Evolutionary conservation across 2,113 vertebrate species (phyloP).

Genomic region (Protobothrops mucrosquamatus): DNA sequence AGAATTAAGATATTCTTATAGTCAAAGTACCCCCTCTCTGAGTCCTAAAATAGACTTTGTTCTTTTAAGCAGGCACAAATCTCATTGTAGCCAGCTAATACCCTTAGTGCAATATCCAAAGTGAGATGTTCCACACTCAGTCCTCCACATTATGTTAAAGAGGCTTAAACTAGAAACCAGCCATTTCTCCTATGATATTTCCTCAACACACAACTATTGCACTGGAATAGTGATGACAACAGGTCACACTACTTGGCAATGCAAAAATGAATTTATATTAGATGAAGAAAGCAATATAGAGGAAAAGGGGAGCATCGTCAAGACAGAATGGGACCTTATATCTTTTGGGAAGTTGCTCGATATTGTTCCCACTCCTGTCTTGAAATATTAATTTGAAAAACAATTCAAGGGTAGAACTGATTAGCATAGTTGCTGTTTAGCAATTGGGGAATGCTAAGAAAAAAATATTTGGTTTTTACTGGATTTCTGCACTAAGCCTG

Average conservation of each 20-base stretch:
- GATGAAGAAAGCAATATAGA: not conserved
- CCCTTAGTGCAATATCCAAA: not conserved
- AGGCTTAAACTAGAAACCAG: not conserved
- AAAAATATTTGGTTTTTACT: not conserved
- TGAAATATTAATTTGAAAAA: not conserved
- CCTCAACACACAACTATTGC: not conserved
- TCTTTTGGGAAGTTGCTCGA: not conserved
- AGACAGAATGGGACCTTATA: not conserved
- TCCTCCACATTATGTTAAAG: not conserved
- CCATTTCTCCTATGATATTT: not conserved
- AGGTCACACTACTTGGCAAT: not conserved
- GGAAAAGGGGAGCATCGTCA: not conserved
- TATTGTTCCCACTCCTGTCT: not conserved
- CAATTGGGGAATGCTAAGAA: not conserved
- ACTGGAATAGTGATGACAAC: not conserved
- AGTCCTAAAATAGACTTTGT: not conserved
- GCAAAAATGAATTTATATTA: not conserved
- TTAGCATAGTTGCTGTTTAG: not conserved
- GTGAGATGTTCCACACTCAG: not conserved
- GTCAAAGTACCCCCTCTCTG: not conserved
- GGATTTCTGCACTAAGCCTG: not conserved
- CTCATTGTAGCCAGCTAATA: not conserved
- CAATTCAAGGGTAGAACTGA: not conserved
- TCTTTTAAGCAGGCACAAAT: not conserved
- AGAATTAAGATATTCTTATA: not conserved